Evolutionary conservation across 2,113 vertebrate species (phyloP), one percentile per base, ranked within the genome.

Genomic region (Forbesichthys agassizii): DNA sequence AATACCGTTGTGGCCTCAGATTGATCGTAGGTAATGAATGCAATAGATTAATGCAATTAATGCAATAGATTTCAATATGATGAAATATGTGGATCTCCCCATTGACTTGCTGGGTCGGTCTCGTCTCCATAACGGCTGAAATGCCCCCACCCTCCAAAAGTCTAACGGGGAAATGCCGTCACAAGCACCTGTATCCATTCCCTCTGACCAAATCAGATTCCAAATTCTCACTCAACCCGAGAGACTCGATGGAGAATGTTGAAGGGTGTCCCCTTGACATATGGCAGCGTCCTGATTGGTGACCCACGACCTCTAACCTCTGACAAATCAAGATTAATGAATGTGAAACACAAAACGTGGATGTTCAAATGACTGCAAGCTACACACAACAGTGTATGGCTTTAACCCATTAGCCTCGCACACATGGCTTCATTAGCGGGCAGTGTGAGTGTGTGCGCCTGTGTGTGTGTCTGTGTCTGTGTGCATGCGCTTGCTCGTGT

Each of bases 301-400:
- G 79, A 87, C 79, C 85, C 48, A 56, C 84, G 81, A 88, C 79
- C 79, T 80, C 33, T 61, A 75, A 68, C 58, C 77, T 77, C 76
- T 84, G 73, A 84, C 85, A 85, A 89, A 86, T 86, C 84, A 42
- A 83, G 55, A 49, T 79, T 71, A 83, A 76, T 86, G 79, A 86
- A 79, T 46, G 78, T 72, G 85, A 88, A 89, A 88, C 83, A 86
- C 67, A 85, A 84, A 62, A 77, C 71, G 57, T 67, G 51, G 82
- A 70, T 64, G 58, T 52, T 0, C 58, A 80, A 84, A 79, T 72
- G 72, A 83, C 74, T 81, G 76, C 75, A 78, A 73, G 80, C 69
- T 47, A 48, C 71, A 83, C 83, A 82, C 74, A 71, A 71, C 66
- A 78, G 61, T 79, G 52, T 66, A 66, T 89, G 74, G 81, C 64